A percentile compares a stretch with the other conserved stretches of the same genome.
phyloP scores from a whole-genome alignment of 35 echinoderm and acorn worm genomes.

The Lytechinus pictus region DNA sequence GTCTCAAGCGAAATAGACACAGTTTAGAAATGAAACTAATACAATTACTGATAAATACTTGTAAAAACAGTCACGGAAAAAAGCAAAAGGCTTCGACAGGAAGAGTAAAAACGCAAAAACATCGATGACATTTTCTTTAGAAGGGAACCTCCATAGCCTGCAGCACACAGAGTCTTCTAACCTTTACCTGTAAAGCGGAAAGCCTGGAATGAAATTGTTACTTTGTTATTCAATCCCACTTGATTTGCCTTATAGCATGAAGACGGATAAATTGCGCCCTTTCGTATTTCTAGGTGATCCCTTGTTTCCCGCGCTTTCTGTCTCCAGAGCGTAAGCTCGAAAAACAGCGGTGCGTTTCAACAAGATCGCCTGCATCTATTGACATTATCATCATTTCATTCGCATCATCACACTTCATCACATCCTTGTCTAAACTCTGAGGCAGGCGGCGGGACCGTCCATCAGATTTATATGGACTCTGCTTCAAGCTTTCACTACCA shows the following conservation, averaged over 20 bases:
- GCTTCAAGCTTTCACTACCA: background rate
- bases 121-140: too few relatives aligned
- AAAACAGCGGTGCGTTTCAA: background rate
- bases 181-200: background rate
- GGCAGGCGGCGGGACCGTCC: background rate
- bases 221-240: background rate
- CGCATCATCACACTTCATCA: background rate
- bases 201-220: background rate
- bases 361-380: background rate
- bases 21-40: too few relatives aligned
- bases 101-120: too few relatives aligned
- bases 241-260: background rate
- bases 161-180: background rate
- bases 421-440: background rate
- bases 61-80: too few relatives aligned
- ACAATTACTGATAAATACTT: too few relatives aligned
- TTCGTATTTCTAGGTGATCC: background rate
- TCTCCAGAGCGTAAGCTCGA: background rate
- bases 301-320: background rate
- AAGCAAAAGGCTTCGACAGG: too few relatives aligned
- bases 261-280: background rate
- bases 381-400: background rate
- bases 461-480: background rate
- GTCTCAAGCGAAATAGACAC: too few relatives aligned
- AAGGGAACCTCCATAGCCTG: background rate